A percentile compares a stretch with the other conserved stretches of the same genome.
phyloP scores from a whole-genome alignment of 2,888 invertebrate genomes.

The Aporophyla nigra region DNA sequence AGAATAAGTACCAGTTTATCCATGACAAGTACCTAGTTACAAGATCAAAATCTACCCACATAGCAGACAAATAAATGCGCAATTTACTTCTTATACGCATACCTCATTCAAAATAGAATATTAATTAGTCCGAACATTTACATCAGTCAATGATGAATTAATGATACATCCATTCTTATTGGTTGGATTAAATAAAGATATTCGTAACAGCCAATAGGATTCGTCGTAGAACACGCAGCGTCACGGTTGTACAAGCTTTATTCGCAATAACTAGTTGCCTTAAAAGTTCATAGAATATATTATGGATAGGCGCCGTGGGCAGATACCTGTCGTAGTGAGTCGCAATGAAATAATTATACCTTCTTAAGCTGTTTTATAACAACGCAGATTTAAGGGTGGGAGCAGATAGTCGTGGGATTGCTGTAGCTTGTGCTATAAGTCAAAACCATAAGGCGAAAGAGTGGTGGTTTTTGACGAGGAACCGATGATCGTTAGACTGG shows the following conservation, averaged over 20 bases:
- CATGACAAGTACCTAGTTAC: conserved; percentile 10
- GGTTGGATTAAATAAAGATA: conserved; percentile 42
- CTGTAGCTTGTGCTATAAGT: neutral
- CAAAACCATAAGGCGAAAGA: neutral
- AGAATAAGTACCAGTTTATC: conserved; percentile 4
- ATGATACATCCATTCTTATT: conserved; percentile 43
- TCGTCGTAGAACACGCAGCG: conserved; percentile 19
- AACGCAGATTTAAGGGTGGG: conserved; percentile 14
- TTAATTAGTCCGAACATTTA: conserved; percentile 60
- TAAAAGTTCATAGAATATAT: conserved; percentile 64
- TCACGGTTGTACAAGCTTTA: conserved; percentile 48
- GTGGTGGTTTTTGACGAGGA: neutral
- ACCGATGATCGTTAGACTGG: neutral
- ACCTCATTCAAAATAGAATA: conserved; percentile 57
- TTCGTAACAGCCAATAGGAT: conserved; percentile 51
- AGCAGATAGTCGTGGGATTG: neutral
- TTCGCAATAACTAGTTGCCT: conserved; percentile 65
- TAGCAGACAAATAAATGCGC: conserved; percentile 49
- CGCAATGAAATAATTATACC: conserved; percentile 60
- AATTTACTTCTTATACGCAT: conserved; percentile 65
- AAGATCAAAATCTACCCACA: conserved; percentile 55
- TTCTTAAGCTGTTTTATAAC: conserved; percentile 40
- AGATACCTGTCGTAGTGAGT: conserved; percentile 47
- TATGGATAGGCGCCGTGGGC: conserved; percentile 66
- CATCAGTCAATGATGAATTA: conserved; percentile 35